Base-by-base conservation (phyloP, 1,140 invertebrate genomes). In the Penaeus indicus region DNA sequence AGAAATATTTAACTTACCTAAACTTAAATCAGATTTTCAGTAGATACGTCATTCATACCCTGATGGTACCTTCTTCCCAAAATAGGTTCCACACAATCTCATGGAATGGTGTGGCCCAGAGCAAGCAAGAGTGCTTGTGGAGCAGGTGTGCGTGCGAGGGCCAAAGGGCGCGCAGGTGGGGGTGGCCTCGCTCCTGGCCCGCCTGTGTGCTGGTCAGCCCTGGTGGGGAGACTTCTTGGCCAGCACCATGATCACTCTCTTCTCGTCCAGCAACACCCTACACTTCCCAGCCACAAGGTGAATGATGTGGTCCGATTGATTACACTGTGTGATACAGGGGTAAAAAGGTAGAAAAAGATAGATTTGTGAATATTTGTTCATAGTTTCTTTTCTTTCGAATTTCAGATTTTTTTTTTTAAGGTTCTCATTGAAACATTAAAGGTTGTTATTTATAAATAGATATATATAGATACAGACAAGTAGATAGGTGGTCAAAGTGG, bases 221-320 rank as follows among this genome's bases (percentile, higher is more conserved):
- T 98, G 97, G 96, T 98, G 97, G 97, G 97, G 97, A 21, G 94
- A 96, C 86, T 97, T 97, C 92, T 93, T 98, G 8, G 96, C 96
- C 1, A 96, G 96, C 91, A 96, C 96, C 19, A 94, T 98, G 38
- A 94, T 95, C 22, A 94, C 95, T 90, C 94, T 97, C 79, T 98
- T 97, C 92, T 95, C 96, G 3, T 95, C 96, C 0, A 95, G 95
- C 22, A 96, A 97, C 89, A 95, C 95, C 27, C 94, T 95, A 80
- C 95, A 96, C 69, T 97, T 97, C 92, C 96, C 97, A 54, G 96
- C 97, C 92, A 97, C 98, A 92, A 96, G 96, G 96, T 97, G 92
- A 90, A 69, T 19, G 78, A 77, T 61, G 38, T 18, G 38, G 60
- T 21, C 47, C 19, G 3, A 11, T 72, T 47, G 11, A 13, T 16